Conservation (phyloP, 2,888 invertebrate species). For the Erannis defoliaria region DNA sequence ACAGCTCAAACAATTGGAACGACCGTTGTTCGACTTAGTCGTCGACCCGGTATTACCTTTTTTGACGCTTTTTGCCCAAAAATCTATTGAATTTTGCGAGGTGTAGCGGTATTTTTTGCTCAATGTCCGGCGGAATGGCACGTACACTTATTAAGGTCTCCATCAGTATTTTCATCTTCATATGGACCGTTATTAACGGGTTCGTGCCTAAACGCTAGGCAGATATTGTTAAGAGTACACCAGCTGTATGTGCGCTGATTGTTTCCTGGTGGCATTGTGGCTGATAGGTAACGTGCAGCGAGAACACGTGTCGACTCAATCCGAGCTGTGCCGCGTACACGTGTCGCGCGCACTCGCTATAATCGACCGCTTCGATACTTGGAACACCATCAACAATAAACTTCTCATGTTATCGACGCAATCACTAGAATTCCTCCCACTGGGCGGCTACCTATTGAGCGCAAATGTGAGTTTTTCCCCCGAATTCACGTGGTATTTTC, state of each 20-base stretch:
- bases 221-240: conserved; percentile 20
- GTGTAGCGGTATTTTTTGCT: conserved; percentile 77
- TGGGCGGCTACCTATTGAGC: neutral
- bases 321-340: conserved; percentile 49
- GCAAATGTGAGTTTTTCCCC: conserved; percentile 1
- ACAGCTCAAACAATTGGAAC: conserved; percentile 70
- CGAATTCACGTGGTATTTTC: neutral
- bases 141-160: conserved; percentile 76
- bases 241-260: conserved; percentile 28
- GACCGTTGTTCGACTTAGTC: conserved; percentile 79
- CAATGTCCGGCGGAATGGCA: conserved; percentile 62
- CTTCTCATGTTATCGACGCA: conserved; percentile 55
- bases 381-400: conserved; percentile 60
- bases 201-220: conserved; percentile 40
- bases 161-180: conserved; percentile 62
- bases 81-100: conserved; percentile 77
- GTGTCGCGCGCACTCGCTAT: conserved; percentile 54
- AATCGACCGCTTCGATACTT: conserved; percentile 60
- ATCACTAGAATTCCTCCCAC: conserved; percentile 40
- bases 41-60: conserved; percentile 74
- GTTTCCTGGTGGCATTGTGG: conserved; percentile 33
- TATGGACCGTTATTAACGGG: conserved; percentile 65
- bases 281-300: conserved; percentile 46
- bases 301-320: conserved; percentile 54
- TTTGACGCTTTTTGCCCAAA: conserved; percentile 81